phyloP scores from a whole-genome alignment of 2,888 invertebrate genomes.

The Rutpela maculata region DNA sequence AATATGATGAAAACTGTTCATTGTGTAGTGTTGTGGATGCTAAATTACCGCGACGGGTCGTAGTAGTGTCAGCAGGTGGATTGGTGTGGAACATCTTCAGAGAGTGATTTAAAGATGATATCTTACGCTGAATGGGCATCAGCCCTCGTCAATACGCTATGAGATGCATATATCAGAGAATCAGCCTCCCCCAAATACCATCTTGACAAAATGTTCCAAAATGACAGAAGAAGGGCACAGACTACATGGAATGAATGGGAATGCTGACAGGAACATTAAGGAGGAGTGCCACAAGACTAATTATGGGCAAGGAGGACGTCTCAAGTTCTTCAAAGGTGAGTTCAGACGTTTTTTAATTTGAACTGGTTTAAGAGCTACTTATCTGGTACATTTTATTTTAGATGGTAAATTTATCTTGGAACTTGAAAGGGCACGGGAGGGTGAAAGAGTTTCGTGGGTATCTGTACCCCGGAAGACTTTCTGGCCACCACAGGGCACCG shows the following conservation, averaged over 20 bases:
- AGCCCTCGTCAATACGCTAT: constrained; percentile 76
- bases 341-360: constrained; percentile 42
- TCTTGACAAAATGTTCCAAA: constrained; percentile 84
- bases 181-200: constrained; percentile 79
- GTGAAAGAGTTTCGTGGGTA: constrained; percentile 91
- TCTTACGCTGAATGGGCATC: constrained; percentile 74
- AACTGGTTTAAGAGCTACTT: constrained; percentile 8
- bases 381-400: constrained; percentile 69
- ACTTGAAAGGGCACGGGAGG: constrained; percentile 84
- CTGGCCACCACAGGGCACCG: constrained; percentile 87
- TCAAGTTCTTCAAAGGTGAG: constrained; percentile 87
- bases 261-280: constrained; percentile 78
- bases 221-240: constrained; percentile 82
- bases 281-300: constrained; percentile 73
- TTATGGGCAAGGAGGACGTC: constrained; percentile 81
- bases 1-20: constrained; percentile 56
- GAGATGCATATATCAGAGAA: constrained; percentile 79
- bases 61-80: constrained; percentile 72
- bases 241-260: constrained; percentile 84
- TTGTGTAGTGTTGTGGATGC: constrained; percentile 63
- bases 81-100: constrained; percentile 67
- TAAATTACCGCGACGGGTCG: constrained; percentile 65
- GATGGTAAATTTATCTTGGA: constrained; percentile 95
- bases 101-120: constrained; percentile 65
- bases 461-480: constrained; percentile 92